These are phyloP conservation scores for Macaria liturata DNA, from an alignment of 2,888 invertebrate genomes.

Conservation along the genomic window DNA sequence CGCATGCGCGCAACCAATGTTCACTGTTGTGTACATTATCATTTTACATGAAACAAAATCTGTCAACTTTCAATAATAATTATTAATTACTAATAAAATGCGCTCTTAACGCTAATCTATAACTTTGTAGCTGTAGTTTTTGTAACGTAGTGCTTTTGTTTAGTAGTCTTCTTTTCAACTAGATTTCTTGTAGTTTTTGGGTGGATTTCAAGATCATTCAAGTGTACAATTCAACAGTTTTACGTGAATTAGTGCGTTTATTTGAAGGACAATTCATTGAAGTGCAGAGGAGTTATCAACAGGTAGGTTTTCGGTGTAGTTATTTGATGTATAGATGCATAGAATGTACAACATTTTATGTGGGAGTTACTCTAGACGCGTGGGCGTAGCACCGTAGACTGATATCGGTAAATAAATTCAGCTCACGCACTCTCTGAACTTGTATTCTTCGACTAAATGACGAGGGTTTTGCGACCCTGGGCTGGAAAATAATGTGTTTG, in stretches of 20 bases:
- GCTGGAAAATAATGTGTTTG: not conserved
- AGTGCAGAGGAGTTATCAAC: constrained; percentile 57
- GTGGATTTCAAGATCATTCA: constrained; percentile 4
- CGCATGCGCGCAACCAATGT: constrained; percentile 50
- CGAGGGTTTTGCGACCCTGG: constrained; percentile 20
- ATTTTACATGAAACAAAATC: constrained; percentile 57
- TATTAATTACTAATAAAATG: constrained; percentile 49
- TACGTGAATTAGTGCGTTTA: constrained; percentile 24
- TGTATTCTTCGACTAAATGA: constrained; percentile 18
- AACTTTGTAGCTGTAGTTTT: constrained; percentile 44
- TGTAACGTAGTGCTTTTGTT: constrained; percentile 40
- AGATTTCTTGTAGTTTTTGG: constrained; percentile 24
- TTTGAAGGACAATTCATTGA: constrained; percentile 36
- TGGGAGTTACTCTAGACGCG: constrained; percentile 77
- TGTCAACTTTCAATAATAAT: constrained; percentile 67
- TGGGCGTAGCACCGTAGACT: constrained; percentile 66
- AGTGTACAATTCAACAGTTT: constrained; percentile 14
- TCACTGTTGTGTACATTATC: constrained; percentile 63
- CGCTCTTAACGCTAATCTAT: constrained; percentile 37
- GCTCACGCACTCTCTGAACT: constrained; percentile 34
- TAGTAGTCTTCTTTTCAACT: constrained; percentile 19
- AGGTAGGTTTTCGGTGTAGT: constrained; percentile 64
- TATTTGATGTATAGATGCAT: constrained; percentile 43
- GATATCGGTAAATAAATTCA: constrained; percentile 55
- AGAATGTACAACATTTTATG: constrained; percentile 36